Evolutionary conservation across 2,113 vertebrate genomes (phyloP).

Genomic region (Sylvicapra grimmia): DNA sequence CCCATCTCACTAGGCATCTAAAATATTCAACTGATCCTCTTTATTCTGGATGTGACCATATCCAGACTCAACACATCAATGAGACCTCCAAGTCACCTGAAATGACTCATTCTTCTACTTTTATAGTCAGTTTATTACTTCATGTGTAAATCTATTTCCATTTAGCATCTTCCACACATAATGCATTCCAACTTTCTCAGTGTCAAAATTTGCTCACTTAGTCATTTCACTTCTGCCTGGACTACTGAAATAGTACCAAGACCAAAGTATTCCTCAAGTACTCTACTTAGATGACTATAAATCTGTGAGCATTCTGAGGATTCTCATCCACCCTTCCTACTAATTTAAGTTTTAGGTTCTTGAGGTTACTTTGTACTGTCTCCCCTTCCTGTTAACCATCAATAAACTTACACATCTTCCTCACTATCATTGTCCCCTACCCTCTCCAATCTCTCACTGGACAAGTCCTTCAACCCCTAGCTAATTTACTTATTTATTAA

Average conservation of each 20-base stretch:
- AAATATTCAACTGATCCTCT: neutral
- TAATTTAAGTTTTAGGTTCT: neutral
- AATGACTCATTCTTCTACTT: neutral
- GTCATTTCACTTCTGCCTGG: neutral
- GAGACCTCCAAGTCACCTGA: neutral
- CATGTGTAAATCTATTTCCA: neutral
- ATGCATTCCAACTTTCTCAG: neutral
- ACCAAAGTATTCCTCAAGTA: neutral
- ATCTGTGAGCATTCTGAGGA: neutral
- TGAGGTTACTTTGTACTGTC: neutral
- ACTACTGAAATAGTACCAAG: neutral
- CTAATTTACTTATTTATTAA: neutral
- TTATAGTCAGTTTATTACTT: neutral
- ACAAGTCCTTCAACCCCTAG: neutral
- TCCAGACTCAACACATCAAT: neutral
- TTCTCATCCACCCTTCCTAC: neutral
- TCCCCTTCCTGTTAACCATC: too few species aligned
- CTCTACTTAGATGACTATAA: neutral
- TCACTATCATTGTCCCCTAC: neutral
- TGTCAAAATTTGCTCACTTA: neutral
- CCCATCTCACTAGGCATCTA: neutral
- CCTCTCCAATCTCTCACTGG: neutral
- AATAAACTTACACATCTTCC: too few species aligned
- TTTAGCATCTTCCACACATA: neutral
- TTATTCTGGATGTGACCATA: neutral